Evolutionary conservation across 2,113 vertebrate species (phyloP), one percentile per base, ranked within the genome.

Genomic region (Ia io): DNA sequence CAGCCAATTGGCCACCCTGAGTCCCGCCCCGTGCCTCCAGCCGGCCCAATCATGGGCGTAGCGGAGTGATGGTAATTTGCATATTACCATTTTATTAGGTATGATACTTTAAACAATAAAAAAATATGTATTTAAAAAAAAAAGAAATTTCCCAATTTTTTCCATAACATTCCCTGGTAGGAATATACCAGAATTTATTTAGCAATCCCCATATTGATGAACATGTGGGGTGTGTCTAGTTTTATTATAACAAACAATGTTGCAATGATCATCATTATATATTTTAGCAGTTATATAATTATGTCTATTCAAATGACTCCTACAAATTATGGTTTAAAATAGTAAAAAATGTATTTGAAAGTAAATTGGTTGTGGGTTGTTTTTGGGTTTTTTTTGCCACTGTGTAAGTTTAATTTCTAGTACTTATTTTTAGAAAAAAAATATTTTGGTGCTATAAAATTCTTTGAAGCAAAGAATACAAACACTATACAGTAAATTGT

Each of bases 401-500:
- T 47, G 28, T 49, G 42, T 76, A 92, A 90, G 28, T 88, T 95
- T 40, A 78, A 84, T 65, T 94, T 93, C 9, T 67, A 44, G 47
- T 73, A 35, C n/a, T 84, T 87, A 56, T 90, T 97, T 96, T 78
- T 87, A 61, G 63, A 83, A 89, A 93, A 61, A 74, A 65, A 78
- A 85, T 77, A 91, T 76, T 83, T 90, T 92, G 89, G 10, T 92
- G 53, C 22, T 88, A 51, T 63, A 70, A 93, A 90, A 74, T 86
- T 35, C 63, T 90, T 95, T 74, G 78, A 94, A 91, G 42, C 61
- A 92, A 90, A 91, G 78, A 93, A 84, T 94, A 88, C 79, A 96
- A 93, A 84, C 84, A 85, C n/a, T 53, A 49, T 94, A 69, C 56
- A 95, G 83, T 93, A 97, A 95, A 95, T 97, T 95, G 49, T 93